Evolutionary conservation across 1,140 invertebrate species (phyloP), one percentile per base, ranked within the genome.

Genomic region (Drosophila willistoni): DNA sequence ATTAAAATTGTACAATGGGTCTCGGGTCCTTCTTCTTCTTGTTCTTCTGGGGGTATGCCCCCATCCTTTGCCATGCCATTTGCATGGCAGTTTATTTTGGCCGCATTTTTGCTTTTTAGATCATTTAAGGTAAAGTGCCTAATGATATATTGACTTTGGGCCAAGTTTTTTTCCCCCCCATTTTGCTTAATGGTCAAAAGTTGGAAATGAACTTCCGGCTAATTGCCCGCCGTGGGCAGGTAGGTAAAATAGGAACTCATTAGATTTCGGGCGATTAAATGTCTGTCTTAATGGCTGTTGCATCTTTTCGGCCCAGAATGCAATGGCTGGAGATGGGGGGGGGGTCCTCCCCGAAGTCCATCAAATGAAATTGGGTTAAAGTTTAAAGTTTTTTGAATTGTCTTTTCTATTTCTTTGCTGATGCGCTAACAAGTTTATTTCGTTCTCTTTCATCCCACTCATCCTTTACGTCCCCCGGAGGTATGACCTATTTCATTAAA

Each of bases 1-100:
- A 86, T 86, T 86, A 86, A 86, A 86, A 86, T 87, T 89, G 84
- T 83, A 87, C 83, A 84, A 89, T 87, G 77, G 64, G 44, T 51
- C 44, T 51, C 13, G 44, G 44, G 44, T 12, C 17, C 44, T 51
- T 22, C 44, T 51, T 12, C 44, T 51, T 10, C 7, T 51, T 22
- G 17, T 9, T 19, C 66, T 65, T 41, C 19, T 22, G 42, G 47
- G 57, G 44, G 17, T 9, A 34, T 3, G 22, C 25, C 39, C 6
- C 14, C 22, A 10, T 59, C 47, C 25, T 71, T 76, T 75, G 76
- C 39, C 6, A 14, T 14, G 3, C 65, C 47, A 34, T 76, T 75
- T 75, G 76, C 61, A 73, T 77, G 69, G 42, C 25, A 73, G 71
- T 79, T 71, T 66, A 83, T 79, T 83, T 79, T 64, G 68, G 57